Evolutionary conservation across 2,888 invertebrate species (phyloP), one percentile per base, ranked within the genome.

Genomic region (Nowickia ferox): DNA sequence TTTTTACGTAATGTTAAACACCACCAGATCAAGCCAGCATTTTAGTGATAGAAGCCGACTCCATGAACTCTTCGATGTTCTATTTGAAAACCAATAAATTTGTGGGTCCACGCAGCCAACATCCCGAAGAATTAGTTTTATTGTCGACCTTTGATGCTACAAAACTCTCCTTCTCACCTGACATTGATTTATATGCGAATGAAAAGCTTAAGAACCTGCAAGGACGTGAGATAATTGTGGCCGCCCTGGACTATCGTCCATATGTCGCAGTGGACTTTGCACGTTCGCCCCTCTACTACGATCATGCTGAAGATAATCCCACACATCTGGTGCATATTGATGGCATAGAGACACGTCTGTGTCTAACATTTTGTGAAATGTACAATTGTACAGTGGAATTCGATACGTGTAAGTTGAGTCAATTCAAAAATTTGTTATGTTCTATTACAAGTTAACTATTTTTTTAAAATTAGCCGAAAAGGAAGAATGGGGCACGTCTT

Each of bases 401-500:
- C 13, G 90, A 90, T 79, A 89, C 90, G 46, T 87, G 92, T 92
- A 83, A 66, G 89, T 87, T n/a, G 17, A 17, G 40, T 40, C 2
- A n/a, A 48, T 30, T 74, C 30, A 10, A 5, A 9, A 38, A n/a
- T 6, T 44, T 63, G 1, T 10, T 63, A 1, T 22, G 8, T 55
- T 51, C 6, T 55, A 3, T n/a, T 48, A 48, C 6, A 15, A 48
- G 1, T n/a, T 48, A n/a, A 6, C 6, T 30, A 5, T 30, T 55
- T 30, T 22, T 15, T 63, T 42, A 42, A 63, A 57, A 66, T 6
- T 4, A 87, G 82, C 84, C 10, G 87, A 95, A 80, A 92, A 91
- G 44, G 92, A 94, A 5, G 94, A 95, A 89, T 96, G 96, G 96
- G 96, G 96, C 1, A 94, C 94, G 85, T 93, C 95, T 46, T 95